These are phyloP conservation scores for Martes flavigula DNA, from an alignment of 2,797 vertebrate species.

Conservation along the genomic window DNA sequence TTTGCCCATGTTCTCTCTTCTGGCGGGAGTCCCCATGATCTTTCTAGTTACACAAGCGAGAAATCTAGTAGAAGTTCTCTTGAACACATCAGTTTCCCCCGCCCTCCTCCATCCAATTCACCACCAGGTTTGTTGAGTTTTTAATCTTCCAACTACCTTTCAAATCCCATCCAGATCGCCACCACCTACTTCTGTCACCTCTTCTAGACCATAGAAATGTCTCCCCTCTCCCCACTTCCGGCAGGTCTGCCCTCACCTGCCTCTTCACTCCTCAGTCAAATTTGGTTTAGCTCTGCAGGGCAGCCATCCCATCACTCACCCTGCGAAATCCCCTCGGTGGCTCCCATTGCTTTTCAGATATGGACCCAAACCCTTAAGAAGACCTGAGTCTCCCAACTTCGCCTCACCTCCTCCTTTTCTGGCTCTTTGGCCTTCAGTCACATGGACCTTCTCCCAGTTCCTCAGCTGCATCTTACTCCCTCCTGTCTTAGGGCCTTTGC, in stretches of 20 bases:
- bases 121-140: background rate
- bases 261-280: background rate
- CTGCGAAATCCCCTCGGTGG: background rate
- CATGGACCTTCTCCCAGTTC: background rate
- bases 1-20: background rate
- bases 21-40: rapidly evolving
- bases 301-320: background rate
- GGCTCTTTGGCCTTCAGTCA: background rate
- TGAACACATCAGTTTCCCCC: background rate
- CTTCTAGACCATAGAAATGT: background rate
- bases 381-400: background rate
- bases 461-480: background rate
- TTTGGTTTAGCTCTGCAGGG: background rate
- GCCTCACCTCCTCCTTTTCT: background rate
- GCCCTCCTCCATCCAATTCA: background rate
- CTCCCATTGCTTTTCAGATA: background rate
- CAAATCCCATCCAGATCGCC: background rate
- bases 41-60: background rate
- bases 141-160: background rate
- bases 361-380: background rate
- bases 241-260: background rate
- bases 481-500: background rate
- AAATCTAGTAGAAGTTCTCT: background rate
- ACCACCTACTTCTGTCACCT: background rate
- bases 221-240: background rate